Base-by-base conservation (phyloP, 1,140 invertebrate genomes). In the Dendroctonus ponderosae region DNA sequence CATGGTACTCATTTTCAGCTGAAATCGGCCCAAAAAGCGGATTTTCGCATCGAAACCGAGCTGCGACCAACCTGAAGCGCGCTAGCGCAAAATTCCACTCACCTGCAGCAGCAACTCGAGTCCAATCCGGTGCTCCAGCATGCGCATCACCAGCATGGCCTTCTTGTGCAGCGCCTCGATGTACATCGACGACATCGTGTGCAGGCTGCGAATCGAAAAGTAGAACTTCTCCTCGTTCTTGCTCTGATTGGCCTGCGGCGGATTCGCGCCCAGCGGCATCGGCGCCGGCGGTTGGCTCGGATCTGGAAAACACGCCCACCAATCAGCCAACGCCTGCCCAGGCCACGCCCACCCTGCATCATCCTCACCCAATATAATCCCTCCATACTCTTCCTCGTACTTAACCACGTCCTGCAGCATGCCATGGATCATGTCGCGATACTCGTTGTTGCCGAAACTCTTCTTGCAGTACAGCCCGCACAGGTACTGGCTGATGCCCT, bases 401-500 rank as follows among this genome's bases (percentile, higher is more conserved):
- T 89, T 87, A 5, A 96, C 89, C 6, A 98, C 92, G 72, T 85
- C 83, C 59, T 81, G 81, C 69, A 88, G 77, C 76, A 88, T 92
- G 65, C 86, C 85, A 77, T 96, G 92, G 65, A 98, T 88, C 87
- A 89, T 91, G 78, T 94, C 90, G 50, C 95, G 85, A 77, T 98
- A 98, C 78, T 98, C 95, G 80, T 99, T 99, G 75, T 97, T 98
- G 6, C 98, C 98, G 82, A 99, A 99, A 75, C 92, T 93, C 79
- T 97, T 98, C 78, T 97, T 96, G 0, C 94, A 88, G 78, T 97
- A 99, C 6, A 99, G 80, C 9, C 93, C 92, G 66, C 91, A 91
- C 9, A 99, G 79, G 78, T 97, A 99, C 70, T 92, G 91, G 0
- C 95, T 91, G 74, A 98, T 96, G 11, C 96, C 96, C 79, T 94